A percentile compares a stretch with the other conserved stretches of the same genome.
phyloP scores from a whole-genome alignment of 2,113 vertebrate species.

The Corynorhinus townsendii region DNA sequence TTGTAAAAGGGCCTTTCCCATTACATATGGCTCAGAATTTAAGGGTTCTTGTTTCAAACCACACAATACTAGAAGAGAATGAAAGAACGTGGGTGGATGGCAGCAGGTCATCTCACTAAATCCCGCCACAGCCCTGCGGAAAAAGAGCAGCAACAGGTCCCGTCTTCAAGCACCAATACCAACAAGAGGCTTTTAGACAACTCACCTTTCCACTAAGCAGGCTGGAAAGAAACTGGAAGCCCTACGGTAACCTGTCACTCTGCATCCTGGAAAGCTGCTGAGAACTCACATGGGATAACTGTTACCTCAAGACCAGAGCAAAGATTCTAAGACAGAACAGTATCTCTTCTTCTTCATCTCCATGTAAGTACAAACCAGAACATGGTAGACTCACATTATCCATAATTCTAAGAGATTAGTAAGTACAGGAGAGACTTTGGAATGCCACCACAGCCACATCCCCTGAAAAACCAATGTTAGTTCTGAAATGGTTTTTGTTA shows the following conservation, averaged over 20 bases:
- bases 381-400: not conserved
- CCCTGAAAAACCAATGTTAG: not conserved
- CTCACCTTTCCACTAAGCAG: slow-evolving; percentile 44
- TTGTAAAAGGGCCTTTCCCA: not conserved
- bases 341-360: not conserved
- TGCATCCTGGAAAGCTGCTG: slow-evolving; percentile 55
- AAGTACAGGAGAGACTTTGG: not conserved
- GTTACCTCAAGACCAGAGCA: not conserved
- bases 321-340: not conserved
- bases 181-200: slow-evolving; percentile 30
- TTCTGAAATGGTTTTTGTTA: not conserved
- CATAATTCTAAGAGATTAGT: not conserved
- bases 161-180: not conserved
- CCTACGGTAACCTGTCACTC: slow-evolving; percentile 11
- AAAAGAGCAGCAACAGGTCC: not conserved
- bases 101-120: not conserved
- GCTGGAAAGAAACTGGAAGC: slow-evolving; percentile 51
- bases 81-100: not conserved
- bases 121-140: fast-evolving
- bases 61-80: not conserved
- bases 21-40: not conserved
- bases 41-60: not conserved
- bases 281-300: slow-evolving; percentile 50
- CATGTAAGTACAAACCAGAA: not conserved
- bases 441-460: not conserved